These are phyloP conservation scores for Torymus aiolomorphi DNA, from an alignment of 2,888 invertebrate species.

Conservation along the genomic window DNA sequence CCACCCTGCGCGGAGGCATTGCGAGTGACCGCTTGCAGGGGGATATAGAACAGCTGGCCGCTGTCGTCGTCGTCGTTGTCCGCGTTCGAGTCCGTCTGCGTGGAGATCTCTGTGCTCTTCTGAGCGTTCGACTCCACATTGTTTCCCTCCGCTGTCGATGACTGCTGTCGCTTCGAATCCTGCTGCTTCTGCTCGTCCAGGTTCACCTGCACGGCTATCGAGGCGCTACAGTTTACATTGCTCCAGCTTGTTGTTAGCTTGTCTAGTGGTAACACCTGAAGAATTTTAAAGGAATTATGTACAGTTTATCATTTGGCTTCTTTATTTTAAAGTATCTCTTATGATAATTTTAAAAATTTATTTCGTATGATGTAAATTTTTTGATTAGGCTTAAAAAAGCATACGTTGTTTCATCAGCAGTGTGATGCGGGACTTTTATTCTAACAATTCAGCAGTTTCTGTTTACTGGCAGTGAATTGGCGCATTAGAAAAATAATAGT, in stretches of 20 bases:
- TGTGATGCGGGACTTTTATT: too few species aligned
- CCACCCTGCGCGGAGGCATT: constrained; percentile 72
- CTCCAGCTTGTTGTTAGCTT: constrained; percentile 73
- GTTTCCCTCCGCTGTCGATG: constrained; percentile 59
- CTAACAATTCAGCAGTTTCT: too few species aligned
- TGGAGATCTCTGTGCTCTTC: constrained; percentile 74
- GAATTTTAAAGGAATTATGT: too few species aligned
- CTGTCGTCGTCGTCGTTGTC: constrained; percentile 77
- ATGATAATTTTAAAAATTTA: too few species aligned
- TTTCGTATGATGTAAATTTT: too few species aligned
- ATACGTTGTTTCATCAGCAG: too few species aligned
- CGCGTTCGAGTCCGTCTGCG: constrained; percentile 74
- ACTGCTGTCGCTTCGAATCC: constrained; percentile 37
- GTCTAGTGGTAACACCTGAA: constrained; percentile 70
- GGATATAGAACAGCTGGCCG: constrained; percentile 82
- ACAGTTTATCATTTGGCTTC: too few species aligned
- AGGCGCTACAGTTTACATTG: constrained; percentile 76
- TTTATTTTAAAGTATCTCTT: too few species aligned
- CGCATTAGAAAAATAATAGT: too few species aligned
- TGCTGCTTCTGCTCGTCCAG: constrained; percentile 73
- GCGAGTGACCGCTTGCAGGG: constrained; percentile 77
- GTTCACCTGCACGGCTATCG: constrained; percentile 76
- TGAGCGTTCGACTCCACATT: constrained; percentile 56
- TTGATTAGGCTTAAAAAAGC: too few species aligned
- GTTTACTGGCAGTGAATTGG: too few species aligned